A percentile compares a stretch with the other conserved stretches of the same genome.
Evolutionary conservation across 2,888 invertebrate genomes (phyloP).

Genomic region (Melinopterus prodromus): DNA sequence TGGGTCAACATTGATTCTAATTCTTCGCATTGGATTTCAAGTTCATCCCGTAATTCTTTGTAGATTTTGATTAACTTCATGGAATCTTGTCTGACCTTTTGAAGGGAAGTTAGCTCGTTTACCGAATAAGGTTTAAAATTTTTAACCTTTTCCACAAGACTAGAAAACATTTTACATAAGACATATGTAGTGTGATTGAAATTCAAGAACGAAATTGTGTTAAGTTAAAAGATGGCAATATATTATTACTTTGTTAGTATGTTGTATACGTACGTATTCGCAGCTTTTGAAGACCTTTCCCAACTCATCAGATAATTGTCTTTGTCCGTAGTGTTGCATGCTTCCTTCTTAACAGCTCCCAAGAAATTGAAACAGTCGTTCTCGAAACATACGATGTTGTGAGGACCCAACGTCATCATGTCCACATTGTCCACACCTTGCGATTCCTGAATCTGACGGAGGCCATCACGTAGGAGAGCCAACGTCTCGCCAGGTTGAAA

Average conservation of each 20-base stretch:
- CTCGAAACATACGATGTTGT: neutral
- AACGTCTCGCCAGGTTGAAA: neutral
- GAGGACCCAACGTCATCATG: neutral
- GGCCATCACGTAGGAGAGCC: neutral
- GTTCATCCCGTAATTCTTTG: neutral
- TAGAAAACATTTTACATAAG: neutral
- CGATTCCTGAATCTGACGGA: neutral
- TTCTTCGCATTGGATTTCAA: neutral
- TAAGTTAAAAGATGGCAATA: neutral
- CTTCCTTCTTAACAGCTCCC: neutral
- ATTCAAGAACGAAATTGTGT: no score
- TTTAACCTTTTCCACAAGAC: neutral
- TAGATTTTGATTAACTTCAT: neutral
- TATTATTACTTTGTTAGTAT: no score
- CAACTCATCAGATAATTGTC: neutral
- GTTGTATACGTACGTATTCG: neutral
- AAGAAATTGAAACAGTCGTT: slow-evolving; percentile 4
- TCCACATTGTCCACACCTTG: neutral
- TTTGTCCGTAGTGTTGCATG: neutral
- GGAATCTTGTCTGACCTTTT: neutral
- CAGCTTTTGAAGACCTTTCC: neutral
- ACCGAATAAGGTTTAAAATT: neutral
- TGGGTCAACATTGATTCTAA: neutral
- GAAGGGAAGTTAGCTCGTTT: neutral
- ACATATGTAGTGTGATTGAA: no score